Conservation (phyloP, 2,113 vertebrate genomes). For the Mustela lutreola region DNA sequence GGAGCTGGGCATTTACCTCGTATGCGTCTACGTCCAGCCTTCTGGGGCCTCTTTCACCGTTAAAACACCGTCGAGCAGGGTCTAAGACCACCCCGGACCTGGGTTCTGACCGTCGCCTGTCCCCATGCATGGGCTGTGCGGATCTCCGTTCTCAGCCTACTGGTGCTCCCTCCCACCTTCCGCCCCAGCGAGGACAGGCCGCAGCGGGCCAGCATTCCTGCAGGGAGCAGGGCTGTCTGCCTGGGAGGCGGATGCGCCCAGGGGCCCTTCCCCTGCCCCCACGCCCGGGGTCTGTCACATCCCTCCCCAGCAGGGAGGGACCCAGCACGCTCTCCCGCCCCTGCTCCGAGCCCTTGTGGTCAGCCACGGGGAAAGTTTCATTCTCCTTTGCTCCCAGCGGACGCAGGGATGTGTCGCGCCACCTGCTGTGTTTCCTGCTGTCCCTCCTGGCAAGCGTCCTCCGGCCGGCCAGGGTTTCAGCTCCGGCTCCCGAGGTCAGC, state of each 20-base stretch:
- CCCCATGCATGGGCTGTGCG: rapidly evolving
- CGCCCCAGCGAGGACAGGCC: rapidly evolving
- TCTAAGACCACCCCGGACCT: rapidly evolving
- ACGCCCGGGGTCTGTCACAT: rapidly evolving
- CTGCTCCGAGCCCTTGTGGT: rapidly evolving
- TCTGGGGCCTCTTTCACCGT: rapidly evolving
- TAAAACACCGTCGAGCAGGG: rapidly evolving
- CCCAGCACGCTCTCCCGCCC: neutral
- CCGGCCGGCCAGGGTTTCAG: neutral
- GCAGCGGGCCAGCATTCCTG: neutral
- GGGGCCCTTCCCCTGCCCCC: neutral
- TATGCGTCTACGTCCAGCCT: rapidly evolving
- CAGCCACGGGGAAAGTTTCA: rapidly evolving
- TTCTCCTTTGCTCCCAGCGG: neutral
- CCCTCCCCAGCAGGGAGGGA: neutral
- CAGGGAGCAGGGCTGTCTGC: neutral
- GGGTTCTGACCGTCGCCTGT: rapidly evolving
- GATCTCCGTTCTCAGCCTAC: neutral
- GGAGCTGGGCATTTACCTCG: rapidly evolving
- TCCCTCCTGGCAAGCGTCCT: too few relatives aligned
- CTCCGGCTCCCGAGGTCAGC: neutral
- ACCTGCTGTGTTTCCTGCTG: neutral
- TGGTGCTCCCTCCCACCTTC: too few relatives aligned
- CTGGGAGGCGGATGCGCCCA: rapidly evolving
- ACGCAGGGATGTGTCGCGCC: rapidly evolving